These are phyloP conservation scores for Neogale vison DNA, from an alignment of 2,113 vertebrate species.

Conservation along the genomic window DNA sequence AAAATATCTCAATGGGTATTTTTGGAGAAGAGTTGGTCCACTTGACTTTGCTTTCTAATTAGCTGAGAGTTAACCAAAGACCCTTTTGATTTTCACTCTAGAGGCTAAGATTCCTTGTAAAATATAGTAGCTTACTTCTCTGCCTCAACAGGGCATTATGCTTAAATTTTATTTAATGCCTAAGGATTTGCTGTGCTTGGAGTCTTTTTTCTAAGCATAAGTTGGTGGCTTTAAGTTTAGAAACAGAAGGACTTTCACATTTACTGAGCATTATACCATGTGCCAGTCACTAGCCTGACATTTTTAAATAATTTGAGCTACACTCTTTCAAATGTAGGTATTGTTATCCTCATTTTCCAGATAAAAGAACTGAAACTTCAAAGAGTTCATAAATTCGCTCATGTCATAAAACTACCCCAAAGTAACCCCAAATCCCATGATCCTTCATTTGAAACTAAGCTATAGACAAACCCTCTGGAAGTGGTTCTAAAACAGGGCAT, in stretches of 20 bases:
- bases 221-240: not conserved
- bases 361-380: not conserved
- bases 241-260: not conserved
- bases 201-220: not conserved
- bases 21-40: not conserved
- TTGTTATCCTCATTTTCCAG: not conserved
- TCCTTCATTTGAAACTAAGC: slow-evolving; percentile 28
- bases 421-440: not conserved
- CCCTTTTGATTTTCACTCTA: not conserved
- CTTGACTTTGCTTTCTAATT: not conserved
- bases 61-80: not conserved
- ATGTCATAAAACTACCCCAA: not conserved
- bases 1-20: not conserved
- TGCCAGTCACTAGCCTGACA: not conserved
- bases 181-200: not conserved
- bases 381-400: not conserved
- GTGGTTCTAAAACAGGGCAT: not conserved
- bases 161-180: not conserved
- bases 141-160: not conserved
- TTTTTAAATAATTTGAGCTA: not conserved
- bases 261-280: not conserved
- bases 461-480: not conserved
- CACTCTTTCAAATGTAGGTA: not conserved
- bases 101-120: not conserved
- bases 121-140: not conserved